A percentile compares a stretch with the other conserved stretches of the same genome.
phyloP scores from a whole-genome alignment of 2,113 vertebrate genomes.

The Mormyrus iriodes region DNA sequence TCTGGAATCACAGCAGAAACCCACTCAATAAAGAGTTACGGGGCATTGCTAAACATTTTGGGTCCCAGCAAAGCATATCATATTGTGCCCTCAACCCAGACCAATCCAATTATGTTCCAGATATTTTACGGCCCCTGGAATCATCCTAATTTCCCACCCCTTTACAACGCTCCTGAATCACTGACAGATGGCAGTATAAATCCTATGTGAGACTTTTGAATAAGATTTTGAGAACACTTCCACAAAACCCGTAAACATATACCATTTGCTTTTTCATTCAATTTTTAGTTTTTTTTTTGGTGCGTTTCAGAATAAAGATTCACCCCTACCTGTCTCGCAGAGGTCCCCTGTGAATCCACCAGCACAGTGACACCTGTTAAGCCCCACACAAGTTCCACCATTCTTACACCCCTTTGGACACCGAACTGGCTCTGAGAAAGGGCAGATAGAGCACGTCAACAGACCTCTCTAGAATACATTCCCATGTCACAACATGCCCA shows the following conservation, averaged over 20 bases:
- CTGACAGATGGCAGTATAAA: neutral
- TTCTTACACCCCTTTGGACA: constrained; percentile 59
- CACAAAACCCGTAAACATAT: neutral
- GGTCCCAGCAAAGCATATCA: neutral
- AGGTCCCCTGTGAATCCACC: constrained; percentile 53
- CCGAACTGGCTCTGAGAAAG: constrained; percentile 53
- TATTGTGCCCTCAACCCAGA: neutral
- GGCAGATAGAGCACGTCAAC: neutral
- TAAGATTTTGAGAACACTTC: neutral
- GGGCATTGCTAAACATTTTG: neutral
- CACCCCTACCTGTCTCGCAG: constrained; percentile 61
- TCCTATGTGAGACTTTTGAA: neutral
- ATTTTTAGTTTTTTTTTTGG: neutral
- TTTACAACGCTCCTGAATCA: neutral
- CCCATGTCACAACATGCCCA: neutral
- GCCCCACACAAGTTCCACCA: constrained; percentile 59
- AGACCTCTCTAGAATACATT: neutral
- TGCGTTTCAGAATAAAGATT: neutral
- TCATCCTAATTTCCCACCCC: neutral
- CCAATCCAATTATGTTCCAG: neutral
- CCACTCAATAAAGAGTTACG: neutral
- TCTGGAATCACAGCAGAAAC: constrained; percentile 42
- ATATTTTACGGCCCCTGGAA: neutral
- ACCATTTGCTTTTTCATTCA: neutral
- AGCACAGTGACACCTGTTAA: constrained; percentile 62